A percentile compares a stretch with the other conserved stretches of the same genome.
These are phyloP conservation scores for Euphydryas editha DNA, from an alignment of 2,888 invertebrate genomes.

Conservation along the genomic window DNA sequence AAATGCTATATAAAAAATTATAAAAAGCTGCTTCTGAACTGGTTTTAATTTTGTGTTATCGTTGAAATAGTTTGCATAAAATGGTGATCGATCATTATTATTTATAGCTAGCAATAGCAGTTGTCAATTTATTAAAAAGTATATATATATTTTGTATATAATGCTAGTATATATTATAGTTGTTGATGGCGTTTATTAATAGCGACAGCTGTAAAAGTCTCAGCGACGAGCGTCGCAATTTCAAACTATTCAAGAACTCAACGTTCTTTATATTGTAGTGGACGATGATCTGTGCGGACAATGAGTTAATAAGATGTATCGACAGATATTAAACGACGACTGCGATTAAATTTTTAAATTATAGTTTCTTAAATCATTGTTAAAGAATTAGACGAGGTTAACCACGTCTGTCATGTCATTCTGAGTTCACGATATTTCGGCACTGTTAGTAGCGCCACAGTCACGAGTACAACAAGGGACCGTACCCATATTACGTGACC, in stretches of 20 bases:
- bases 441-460: too few species aligned
- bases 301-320: background rate
- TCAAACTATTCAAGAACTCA: background rate
- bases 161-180: background rate
- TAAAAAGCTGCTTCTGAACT: background rate
- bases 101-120: background rate
- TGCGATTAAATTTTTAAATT: background rate
- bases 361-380: background rate
- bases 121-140: background rate
- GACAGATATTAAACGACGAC: background rate
- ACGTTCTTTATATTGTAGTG: background rate
- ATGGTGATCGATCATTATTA: slow-evolving; percentile 3
- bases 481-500: too few species aligned
- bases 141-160: background rate
- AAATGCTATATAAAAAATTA: background rate
- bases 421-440: too few species aligned
- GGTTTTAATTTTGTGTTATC: background rate
- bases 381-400: too few species aligned
- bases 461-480: too few species aligned
- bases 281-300: background rate
- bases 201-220: background rate
- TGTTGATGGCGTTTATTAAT: background rate
- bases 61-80: slow-evolving; percentile 3
- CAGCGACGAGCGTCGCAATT: background rate
- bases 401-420: too few species aligned